Evolutionary conservation across 2,113 vertebrate species (phyloP), one percentile per base, ranked within the genome.

Genomic region (Epinephelus cyanopodus): DNA sequence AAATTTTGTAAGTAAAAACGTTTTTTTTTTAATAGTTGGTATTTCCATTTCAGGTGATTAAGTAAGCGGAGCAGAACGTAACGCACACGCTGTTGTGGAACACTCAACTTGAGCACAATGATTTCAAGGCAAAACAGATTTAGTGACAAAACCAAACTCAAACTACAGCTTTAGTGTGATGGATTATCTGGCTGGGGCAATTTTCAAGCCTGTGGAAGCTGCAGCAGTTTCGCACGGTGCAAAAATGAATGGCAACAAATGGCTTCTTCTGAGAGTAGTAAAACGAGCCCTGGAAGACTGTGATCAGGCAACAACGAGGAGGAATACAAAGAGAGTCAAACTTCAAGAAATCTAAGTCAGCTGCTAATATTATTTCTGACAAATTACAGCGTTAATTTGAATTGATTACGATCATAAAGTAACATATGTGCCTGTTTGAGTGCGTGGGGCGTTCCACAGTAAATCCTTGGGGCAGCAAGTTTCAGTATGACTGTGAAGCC

Each of bases 91-190:
- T 10, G 54, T 83, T 39, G 27, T 53, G 10, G 77, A 71, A 50
- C 18, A 60, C 61, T 50, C 80, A 69, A 79, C 74, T 47, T 53
- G 42, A 39, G 42, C 75, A 23, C 65, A 61, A 81, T 75, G 39
- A 82, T 84, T 78, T 81, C 74, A 79, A 73, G 61, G 14, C 23
- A 71, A 88, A 83, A 80, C 39, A 67, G 25, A 81, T 71, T 75
- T 82, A 56, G 48, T 66, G 70, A 83, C 74, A 77, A 81, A 71
- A 61, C 15, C n/a, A 53, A 80, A 85, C 57, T 77, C 19, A 77
- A 86, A 70, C 74, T 54, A 21, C 23, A 69, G 73, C 63, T 80
- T 84, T 67, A 60, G 27, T 56, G 61, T 74, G 83, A 87, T 72
- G 71, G 70, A 93, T 86, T 69, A 52, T 77, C 53, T 66, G 19